Evolutionary conservation across 2,113 vertebrate genomes (phyloP).

Genomic region (Coregonus clupeaformis): DNA sequence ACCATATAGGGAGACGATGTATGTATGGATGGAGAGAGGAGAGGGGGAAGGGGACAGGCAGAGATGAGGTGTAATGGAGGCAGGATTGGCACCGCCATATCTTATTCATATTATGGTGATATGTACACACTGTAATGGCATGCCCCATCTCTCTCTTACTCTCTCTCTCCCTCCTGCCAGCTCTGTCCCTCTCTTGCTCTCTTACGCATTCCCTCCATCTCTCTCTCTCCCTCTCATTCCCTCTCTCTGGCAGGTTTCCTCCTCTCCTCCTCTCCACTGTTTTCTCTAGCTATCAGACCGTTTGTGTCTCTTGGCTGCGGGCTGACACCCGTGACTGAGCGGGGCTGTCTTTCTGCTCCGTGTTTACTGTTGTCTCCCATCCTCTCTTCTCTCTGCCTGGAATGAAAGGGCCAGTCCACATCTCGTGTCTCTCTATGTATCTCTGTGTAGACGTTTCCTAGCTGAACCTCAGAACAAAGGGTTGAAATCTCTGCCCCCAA

Average conservation of each 20-base stretch:
- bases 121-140: not conserved
- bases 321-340: conserved; percentile 49
- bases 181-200: conserved; percentile 23
- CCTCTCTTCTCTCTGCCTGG: not conserved
- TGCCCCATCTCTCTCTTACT: conserved; percentile 21
- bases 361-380: conserved; percentile 50
- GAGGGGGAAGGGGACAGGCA: not conserved
- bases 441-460: conserved; percentile 53
- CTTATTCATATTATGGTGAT: not conserved
- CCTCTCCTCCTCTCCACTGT: conserved; percentile 34
- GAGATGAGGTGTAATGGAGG: not conserved
- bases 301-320: conserved; percentile 59
- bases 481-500: conserved; percentile 63
- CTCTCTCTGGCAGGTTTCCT: conserved; percentile 2
- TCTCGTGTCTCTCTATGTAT: conserved; percentile 51
- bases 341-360: conserved; percentile 58
- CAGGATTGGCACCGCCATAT: not conserved
- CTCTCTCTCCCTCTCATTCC: not conserved
- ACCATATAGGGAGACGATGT: conserved; percentile 58
- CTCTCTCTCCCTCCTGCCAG: conserved; percentile 10
- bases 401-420: conserved; percentile 63
- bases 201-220: not conserved
- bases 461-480: conserved; percentile 57
- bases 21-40: conserved; percentile 52
- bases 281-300: conserved; percentile 59